Conservation (phyloP, 2,888 invertebrate genomes). For the Cheilosia scutellata region DNA sequence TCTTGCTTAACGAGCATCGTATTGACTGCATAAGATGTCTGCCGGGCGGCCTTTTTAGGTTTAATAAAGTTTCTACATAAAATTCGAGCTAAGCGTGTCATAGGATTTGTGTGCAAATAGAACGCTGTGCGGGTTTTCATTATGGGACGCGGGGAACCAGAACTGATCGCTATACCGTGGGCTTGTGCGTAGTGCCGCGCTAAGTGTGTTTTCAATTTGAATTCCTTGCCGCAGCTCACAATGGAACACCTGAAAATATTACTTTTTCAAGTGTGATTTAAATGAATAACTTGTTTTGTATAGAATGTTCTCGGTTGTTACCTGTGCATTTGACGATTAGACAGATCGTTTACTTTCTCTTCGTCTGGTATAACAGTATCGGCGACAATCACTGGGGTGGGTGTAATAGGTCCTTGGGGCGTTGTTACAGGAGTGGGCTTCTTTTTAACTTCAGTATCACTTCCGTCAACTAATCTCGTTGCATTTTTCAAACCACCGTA, state of each 20-base stretch:
- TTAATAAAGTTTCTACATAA: slow-evolving; percentile 93
- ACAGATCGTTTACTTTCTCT: slow-evolving; percentile 84
- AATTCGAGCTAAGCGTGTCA: slow-evolving; percentile 94
- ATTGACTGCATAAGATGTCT: slow-evolving; percentile 92
- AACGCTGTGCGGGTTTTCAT: slow-evolving; percentile 99
- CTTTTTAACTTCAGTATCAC: slow-evolving; percentile 84
- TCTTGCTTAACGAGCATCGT: slow-evolving; percentile 93
- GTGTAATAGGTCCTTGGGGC: slow-evolving; percentile 76
- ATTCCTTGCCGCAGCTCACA: slow-evolving; percentile 97
- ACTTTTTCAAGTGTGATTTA: neutral
- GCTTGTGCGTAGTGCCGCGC: slow-evolving; percentile 97
- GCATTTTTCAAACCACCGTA: slow-evolving; percentile 97
- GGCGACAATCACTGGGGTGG: slow-evolving; percentile 63
- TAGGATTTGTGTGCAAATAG: slow-evolving; percentile 95
- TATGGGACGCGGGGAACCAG: slow-evolving; percentile 94
- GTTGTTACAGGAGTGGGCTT: slow-evolving; percentile 79
- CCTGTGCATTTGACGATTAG: slow-evolving; percentile 83
- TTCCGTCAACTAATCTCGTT: slow-evolving; percentile 85
- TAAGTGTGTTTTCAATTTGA: slow-evolving; percentile 97
- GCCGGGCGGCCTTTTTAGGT: slow-evolving; percentile 94
- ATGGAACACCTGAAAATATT: slow-evolving; percentile 90
- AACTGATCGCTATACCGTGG: slow-evolving; percentile 89
- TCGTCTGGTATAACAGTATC: slow-evolving; percentile 83
- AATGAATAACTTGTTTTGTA: neutral
- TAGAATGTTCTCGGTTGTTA: slow-evolving; percentile 59